phyloP scores from a whole-genome alignment of 1,140 invertebrate species.

The Drosophila oshimai region DNA sequence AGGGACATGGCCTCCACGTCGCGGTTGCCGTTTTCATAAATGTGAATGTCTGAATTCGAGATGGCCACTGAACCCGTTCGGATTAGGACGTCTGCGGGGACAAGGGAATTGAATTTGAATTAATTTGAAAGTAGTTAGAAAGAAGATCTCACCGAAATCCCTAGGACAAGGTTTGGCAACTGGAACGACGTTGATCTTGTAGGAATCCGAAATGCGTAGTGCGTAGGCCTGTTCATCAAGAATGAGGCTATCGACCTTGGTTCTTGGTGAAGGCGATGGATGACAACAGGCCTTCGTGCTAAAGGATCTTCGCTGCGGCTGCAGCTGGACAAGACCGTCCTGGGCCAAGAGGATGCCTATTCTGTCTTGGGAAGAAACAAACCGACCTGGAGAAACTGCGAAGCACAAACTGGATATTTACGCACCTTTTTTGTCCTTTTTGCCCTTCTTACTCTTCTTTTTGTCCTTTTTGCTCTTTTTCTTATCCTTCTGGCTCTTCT shows the following conservation, averaged over 20 bases:
- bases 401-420: background rate
- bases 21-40: conserved; percentile 58
- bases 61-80: conserved; percentile 38
- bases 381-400: background rate
- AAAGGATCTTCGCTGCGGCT: background rate
- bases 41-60: conserved; percentile 67
- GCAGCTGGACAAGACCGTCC: background rate
- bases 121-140: no score
- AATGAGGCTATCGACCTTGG: background rate
- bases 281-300: background rate
- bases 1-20: conserved; percentile 50
- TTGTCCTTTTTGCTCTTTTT: background rate
- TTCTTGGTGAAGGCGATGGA: no score
- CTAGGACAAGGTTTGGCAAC: conserved; percentile 17
- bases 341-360: background rate
- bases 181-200: conserved; percentile 27
- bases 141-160: conserved; percentile 33
- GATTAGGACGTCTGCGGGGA: conserved; percentile 58
- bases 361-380: conserved; percentile 6
- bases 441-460: no score
- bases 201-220: conserved; percentile 31
- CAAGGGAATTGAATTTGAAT: background rate
- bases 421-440: conserved; percentile 8
- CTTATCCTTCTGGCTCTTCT: background rate
- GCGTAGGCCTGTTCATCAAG: background rate